Percentiles rank a stretch among this genome's conserved stretches.
Conservation (phyloP, 1,140 invertebrate genomes). For the Philotrypesis tridentata region DNA sequence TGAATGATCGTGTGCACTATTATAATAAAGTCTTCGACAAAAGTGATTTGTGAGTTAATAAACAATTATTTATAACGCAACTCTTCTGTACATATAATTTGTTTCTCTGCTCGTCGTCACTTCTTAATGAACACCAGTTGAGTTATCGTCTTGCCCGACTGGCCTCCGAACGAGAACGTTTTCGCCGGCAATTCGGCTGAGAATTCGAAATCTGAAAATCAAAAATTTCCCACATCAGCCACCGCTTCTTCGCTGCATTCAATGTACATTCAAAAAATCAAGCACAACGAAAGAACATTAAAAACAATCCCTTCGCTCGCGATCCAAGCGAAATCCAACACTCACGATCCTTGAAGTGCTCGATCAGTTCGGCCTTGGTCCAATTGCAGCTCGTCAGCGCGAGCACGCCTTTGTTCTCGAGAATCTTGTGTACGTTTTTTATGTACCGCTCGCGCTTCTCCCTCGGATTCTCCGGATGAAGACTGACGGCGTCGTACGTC, state of each 20-base stretch:
- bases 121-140: conserved; percentile 83
- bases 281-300: too few species aligned
- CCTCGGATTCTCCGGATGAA: conserved; percentile 81
- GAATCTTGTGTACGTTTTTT: conserved; percentile 77
- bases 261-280: not conserved
- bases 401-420: conserved; percentile 80
- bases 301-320: too few species aligned
- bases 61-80: not conserved
- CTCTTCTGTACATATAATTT: not conserved
- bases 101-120: conserved; percentile 41
- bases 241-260: too few species aligned
- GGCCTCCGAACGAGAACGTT: conserved; percentile 88
- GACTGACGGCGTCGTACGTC: conserved; percentile 93
- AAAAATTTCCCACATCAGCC: too few species aligned
- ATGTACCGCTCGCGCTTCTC: conserved; percentile 81
- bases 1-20: conserved; percentile 34
- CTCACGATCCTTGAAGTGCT: conserved; percentile 80
- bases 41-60: conserved; percentile 14
- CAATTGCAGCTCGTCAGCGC: conserved; percentile 96
- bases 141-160: conserved; percentile 85
- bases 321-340: too few species aligned
- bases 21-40: not conserved
- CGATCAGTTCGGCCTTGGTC: conserved; percentile 87
- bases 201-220: conserved; percentile 78
- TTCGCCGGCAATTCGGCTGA: conserved; percentile 83